Evolutionary conservation across 2,797 vertebrate genomes (phyloP).

Genomic region (Scomberomorus guttatus): DNA sequence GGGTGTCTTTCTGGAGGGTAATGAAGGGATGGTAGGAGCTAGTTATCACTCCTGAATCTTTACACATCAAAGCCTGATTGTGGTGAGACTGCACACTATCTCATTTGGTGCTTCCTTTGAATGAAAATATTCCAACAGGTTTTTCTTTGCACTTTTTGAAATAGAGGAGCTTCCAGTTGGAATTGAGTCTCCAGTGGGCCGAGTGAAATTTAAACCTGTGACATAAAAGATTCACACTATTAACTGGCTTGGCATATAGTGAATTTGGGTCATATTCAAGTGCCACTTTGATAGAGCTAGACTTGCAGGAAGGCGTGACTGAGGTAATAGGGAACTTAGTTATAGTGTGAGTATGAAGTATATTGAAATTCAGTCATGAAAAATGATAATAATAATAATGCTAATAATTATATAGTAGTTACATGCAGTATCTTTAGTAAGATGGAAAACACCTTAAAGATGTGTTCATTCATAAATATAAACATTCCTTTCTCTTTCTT

Average conservation of each 20-base stretch:
- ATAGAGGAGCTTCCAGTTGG: conserved; percentile 45
- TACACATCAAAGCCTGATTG: conserved; percentile 71
- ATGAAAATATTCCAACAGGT: conserved; percentile 46
- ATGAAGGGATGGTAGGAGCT: conserved; percentile 70
- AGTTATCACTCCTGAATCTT: conserved; percentile 72
- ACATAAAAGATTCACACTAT: conserved; percentile 37
- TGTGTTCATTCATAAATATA: background rate
- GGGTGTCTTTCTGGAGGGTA: conserved; percentile 58
- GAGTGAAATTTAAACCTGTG: conserved; percentile 45
- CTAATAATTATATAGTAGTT: too few relatives aligned
- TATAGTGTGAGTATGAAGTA: background rate
- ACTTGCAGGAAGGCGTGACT: background rate
- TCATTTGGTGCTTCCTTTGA: conserved; percentile 65
- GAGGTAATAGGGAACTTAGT: background rate
- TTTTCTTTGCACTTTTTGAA: conserved; percentile 46
- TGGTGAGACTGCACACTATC: conserved; percentile 43
- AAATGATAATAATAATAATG: conserved; percentile 8
- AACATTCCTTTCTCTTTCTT: background rate
- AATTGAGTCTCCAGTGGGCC: conserved; percentile 42
- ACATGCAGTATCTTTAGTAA: background rate
- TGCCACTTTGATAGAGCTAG: background rate
- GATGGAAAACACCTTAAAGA: background rate
- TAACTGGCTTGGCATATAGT: conserved; percentile 17
- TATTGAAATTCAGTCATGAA: background rate
- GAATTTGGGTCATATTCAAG: background rate